Base-by-base conservation (phyloP, 2,888 invertebrate genomes). In the Encarsia formosa region DNA sequence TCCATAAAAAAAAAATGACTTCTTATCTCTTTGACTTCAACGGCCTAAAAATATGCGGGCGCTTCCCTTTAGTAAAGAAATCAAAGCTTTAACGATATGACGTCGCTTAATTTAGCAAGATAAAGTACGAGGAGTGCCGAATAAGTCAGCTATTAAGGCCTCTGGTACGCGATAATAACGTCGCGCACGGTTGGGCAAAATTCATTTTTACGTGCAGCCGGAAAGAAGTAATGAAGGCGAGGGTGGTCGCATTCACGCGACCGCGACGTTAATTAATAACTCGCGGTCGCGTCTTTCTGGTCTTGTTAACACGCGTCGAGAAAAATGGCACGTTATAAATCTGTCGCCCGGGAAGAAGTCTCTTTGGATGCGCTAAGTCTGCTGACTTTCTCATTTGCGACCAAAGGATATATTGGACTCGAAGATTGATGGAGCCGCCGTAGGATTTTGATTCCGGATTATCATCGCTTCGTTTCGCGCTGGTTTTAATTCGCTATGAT, bases 241-340 rank as follows among this genome's bases (percentile, higher is more conserved):
- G 24, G 20, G 37, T 34, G 22, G 35, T 13, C 22, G 24, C 18
- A n/a, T 15, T 15, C 8, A 15, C 29, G 46, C 37, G 26, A 24
- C 23, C 32, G 44, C 51, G 34, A 52, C 48, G 39, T 51, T 56
- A 56, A 58, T 58, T 57, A 55, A 53, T 54, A 59, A 54, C 42
- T 37, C 32, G 40, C 31, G 42, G 44, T 49, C 9, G 11, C 49
- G 32, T 43, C 50, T 35, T 34, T 44, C 37, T 44, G 44, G 40
- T 11, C 53, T 58, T 50, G 50, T 56, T 53, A 58, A 58, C 53
- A 53, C 44, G 48, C 52, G 35, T 19, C 48, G 49, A 46, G 48
- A 58, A 50, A 58, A 58, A 56, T 56, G 39, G 50, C 40, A 24
- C 35, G 50, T 50, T 56, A 51, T 56, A 58, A 56, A 58, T 58